Evolutionary conservation across 2,113 vertebrate species (phyloP).

Genomic region (Chamaea fasciata): DNA sequence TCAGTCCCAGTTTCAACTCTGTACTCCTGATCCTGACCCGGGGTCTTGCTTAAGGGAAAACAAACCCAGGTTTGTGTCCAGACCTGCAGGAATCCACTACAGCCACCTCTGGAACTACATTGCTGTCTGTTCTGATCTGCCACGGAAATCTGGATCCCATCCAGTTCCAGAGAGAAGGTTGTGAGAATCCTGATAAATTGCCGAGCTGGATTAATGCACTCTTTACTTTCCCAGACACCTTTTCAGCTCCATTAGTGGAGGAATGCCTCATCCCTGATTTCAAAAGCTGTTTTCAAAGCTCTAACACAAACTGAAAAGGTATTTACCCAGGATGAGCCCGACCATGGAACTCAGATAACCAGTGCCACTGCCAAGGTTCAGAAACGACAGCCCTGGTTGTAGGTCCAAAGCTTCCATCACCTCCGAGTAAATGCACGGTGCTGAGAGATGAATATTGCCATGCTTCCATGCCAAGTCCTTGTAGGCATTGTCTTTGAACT

Average conservation of each 20-base stretch:
- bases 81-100: neutral
- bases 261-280: neutral
- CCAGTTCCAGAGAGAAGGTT: neutral
- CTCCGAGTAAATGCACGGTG: constrained; percentile 96
- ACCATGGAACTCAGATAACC: constrained; percentile 99
- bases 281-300: neutral
- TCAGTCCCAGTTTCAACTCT: neutral
- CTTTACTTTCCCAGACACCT: neutral
- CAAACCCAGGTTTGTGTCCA: neutral
- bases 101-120: neutral
- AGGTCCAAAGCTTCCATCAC: constrained; percentile 98
- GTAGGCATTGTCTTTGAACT: constrained; percentile 95
- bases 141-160: neutral
- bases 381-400: constrained; percentile 90
- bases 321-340: constrained; percentile 91
- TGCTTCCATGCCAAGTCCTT: constrained; percentile 97
- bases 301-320: neutral
- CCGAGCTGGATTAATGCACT: neutral
- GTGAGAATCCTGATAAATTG: neutral
- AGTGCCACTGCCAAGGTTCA: constrained; percentile 96
- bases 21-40: neutral
- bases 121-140: neutral
- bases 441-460: constrained; percentile 95
- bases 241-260: neutral
- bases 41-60: neutral